Evolutionary conservation across 35 echinoderm and acorn worm species (phyloP).

Genomic region (Apostichopus parvimensis): DNA sequence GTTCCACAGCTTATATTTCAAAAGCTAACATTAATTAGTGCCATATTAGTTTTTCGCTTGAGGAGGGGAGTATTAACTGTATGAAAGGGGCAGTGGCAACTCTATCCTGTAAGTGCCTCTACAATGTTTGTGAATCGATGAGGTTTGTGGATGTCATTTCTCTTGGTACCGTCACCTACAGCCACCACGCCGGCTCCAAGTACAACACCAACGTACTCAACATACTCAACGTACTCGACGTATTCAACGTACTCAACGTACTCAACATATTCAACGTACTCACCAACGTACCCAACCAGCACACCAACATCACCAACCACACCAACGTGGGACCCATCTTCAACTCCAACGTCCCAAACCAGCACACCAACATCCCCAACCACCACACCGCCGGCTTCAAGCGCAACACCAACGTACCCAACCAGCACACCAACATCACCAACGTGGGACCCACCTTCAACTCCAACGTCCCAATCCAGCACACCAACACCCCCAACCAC

Average conservation of each 20-base stretch:
- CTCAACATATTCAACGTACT: background rate
- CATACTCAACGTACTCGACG: no score
- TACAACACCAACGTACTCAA: no score
- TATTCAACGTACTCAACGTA: no score
- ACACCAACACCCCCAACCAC: background rate
- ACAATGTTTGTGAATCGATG: no score
- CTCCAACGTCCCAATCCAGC: background rate
- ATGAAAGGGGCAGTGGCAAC: no score
- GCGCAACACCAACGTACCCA: background rate
- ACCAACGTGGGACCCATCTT: no score
- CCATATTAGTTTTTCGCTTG: background rate
- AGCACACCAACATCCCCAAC: background rate
- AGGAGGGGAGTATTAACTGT: no score
- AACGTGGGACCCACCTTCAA: background rate
- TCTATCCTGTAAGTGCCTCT: no score
- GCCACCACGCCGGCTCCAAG: no score
- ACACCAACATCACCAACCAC: background rate
- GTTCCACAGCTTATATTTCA: no score
- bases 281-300: background rate
- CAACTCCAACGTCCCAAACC: background rate
- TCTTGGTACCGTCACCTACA: no score
- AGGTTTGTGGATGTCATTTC: no score
- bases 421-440: background rate
- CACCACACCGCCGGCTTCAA: background rate
- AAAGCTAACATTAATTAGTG: background rate